phyloP scores from a whole-genome alignment of 2,888 invertebrate genomes.

The Apamea monoglypha region DNA sequence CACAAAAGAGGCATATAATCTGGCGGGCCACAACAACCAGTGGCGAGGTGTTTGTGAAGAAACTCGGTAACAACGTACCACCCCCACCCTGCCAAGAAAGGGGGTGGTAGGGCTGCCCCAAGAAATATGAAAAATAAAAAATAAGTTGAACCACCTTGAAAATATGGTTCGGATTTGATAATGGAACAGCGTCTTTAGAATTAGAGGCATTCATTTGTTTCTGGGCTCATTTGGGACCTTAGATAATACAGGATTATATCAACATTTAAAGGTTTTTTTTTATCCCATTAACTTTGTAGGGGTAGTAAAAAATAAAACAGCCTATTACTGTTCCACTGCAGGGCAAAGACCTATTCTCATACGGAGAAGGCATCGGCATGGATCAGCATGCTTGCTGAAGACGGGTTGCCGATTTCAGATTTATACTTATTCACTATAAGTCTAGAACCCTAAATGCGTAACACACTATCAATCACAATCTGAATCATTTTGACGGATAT shows the following conservation, averaged over 20 bases:
- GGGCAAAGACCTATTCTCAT: background rate
- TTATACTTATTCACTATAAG: background rate
- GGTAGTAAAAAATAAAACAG: background rate
- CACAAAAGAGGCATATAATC: slow-evolving; percentile 75
- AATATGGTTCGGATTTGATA: slow-evolving; percentile 2
- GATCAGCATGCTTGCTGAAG: background rate
- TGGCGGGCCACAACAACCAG: slow-evolving; percentile 70
- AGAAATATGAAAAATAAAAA: slow-evolving; percentile 23
- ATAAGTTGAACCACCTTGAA: background rate
- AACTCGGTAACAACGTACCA: slow-evolving; percentile 72
- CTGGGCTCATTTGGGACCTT: background rate
- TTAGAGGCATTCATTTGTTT: background rate
- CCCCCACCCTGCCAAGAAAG: slow-evolving; percentile 59
- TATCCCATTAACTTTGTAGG: background rate
- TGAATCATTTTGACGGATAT: no score
- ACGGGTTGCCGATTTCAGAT: background rate
- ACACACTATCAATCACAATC: no score
- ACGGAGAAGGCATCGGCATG: background rate
- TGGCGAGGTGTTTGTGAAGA: slow-evolving; percentile 75
- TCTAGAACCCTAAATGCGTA: background rate
- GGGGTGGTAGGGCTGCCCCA: slow-evolving; percentile 63
- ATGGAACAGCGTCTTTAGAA: background rate
- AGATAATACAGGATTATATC: background rate
- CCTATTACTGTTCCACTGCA: background rate
- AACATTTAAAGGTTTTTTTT: background rate